Evolutionary conservation across 2,797 vertebrate species (phyloP), one percentile per base, ranked within the genome.

Genomic region (Ctenochaetus hawaiiensis): DNA sequence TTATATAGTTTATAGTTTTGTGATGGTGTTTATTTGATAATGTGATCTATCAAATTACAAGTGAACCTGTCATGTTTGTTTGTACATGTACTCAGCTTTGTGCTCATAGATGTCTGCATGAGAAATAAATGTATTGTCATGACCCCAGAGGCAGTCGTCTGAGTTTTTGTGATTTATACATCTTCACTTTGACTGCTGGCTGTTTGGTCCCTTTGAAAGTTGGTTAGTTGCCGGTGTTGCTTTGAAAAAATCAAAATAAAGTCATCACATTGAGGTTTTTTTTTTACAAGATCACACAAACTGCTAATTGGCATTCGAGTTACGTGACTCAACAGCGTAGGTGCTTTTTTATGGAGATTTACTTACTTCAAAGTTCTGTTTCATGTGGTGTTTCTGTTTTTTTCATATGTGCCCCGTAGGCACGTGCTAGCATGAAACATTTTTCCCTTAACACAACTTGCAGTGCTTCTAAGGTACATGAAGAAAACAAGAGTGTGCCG

Each of bases 291-390:
- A 58, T 56, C 66, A 82, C 65, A 65, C 59, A 63, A 18, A 23
- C 13, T 11, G 18, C 52, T 80, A 75, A 85, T 81, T 85, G 7
- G 8, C 45, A 87, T 89, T 85, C 84, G 72, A 52, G 57, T 59
- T 45, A 61, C 0, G 13, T 14, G 39, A 68, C 45, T 80, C 56
- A 67, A 56, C 48, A 67, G 65, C 70, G 58, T 48, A 67, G 58
- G 65, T 37, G 73, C 81, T 85, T 89, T 87, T 84, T 87, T 77
- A 90, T 87, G 72, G 75, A 80, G 80, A 88, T 91, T 60, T 68
- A 56, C 45, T 67, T 12, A 48, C 77, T 83, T 90, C 82, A 86
- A 88, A 87, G 67, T 77, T 63, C n/a, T 77, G 66, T 82, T 75
- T 86, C 69, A 85, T 86, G 67, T 82, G 44, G 43, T 16, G 18